Percentiles rank a stretch among this genome's conserved stretches.
phyloP scores from a whole-genome alignment of 35 echinoderm and acorn worm species.

The Lytechinus pictus region DNA sequence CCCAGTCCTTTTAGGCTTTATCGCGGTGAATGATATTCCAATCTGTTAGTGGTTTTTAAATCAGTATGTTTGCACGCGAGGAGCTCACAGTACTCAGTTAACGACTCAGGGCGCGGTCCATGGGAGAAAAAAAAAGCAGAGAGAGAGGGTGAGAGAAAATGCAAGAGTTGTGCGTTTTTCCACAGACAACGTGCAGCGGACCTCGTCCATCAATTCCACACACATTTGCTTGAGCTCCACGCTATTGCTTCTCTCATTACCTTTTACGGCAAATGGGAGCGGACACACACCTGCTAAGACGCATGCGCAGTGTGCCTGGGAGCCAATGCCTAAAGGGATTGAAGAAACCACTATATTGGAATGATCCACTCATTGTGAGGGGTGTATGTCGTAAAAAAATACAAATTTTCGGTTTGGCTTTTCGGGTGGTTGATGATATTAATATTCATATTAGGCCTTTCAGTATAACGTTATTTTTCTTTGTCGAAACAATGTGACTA shows the following conservation, averaged over 20 bases:
- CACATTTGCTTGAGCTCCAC: slow-evolving; percentile 18
- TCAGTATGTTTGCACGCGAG: not conserved
- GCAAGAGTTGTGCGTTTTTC: slow-evolving; percentile 5
- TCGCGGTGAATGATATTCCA: not conserved
- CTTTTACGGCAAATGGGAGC: slow-evolving; percentile 43
- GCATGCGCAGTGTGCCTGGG: not conserved
- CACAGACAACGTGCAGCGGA: slow-evolving; percentile 7
- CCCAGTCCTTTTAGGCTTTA: not conserved
- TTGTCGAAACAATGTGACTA: not conserved
- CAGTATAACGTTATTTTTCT: not conserved
- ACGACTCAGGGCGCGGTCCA: slow-evolving; percentile 44
- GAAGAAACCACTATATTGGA: not conserved
- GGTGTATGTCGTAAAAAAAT: not conserved
- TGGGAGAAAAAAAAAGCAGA: not conserved
- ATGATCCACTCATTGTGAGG: not conserved
- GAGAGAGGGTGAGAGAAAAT: slow-evolving; percentile 41
- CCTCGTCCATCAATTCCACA: not conserved
- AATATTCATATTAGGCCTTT: too few relatives aligned
- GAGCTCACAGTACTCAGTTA: slow-evolving; percentile 18
- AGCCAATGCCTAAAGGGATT: not conserved
- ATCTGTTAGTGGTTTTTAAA: not conserved
- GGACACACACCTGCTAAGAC: slow-evolving; percentile 40
- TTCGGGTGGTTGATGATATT: not conserved
- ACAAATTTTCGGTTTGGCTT: not conserved
- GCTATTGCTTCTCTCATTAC: slow-evolving; percentile 17